Percentiles rank a stretch among this genome's conserved stretches.
Evolutionary conservation across 1,140 invertebrate species (phyloP).

Genomic region (Danaus plexippus): DNA sequence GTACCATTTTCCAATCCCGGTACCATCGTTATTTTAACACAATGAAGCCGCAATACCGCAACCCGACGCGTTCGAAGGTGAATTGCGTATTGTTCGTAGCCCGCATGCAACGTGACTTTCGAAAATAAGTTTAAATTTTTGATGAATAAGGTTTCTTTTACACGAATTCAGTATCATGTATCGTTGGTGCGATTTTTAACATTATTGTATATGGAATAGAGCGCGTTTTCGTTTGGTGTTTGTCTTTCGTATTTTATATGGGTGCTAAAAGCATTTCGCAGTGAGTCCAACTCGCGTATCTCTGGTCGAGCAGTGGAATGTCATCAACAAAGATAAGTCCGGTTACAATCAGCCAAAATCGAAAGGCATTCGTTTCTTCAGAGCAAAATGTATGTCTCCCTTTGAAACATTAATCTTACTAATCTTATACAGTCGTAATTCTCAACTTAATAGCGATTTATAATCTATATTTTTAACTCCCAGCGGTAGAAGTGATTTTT

Average conservation of each 20-base stretch:
- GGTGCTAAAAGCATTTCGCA: constrained; percentile 69
- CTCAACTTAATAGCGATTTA: too few relatives aligned
- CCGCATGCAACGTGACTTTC: constrained; percentile 55
- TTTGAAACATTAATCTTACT: too few relatives aligned
- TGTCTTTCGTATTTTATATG: constrained; percentile 32
- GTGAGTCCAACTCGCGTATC: constrained; percentile 63
- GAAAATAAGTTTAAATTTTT: constrained; percentile 57
- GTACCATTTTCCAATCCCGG: constrained; percentile 52
- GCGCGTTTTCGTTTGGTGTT: constrained; percentile 23
- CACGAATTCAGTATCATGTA: constrained; percentile 18
- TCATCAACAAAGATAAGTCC: constrained; percentile 63
- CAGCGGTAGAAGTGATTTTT: too few relatives aligned
- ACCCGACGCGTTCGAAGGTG: constrained; percentile 68
- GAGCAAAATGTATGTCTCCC: too few relatives aligned
- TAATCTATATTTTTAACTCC: too few relatives aligned
- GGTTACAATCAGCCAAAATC: constrained; percentile 26
- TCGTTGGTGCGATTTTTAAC: constrained; percentile 18
- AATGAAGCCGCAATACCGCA: constrained; percentile 69
- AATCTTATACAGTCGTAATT: too few relatives aligned
- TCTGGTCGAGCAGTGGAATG: constrained; percentile 57
- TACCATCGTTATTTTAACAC: constrained; percentile 66
- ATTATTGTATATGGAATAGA: constrained; percentile 21
- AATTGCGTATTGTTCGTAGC: constrained; percentile 69
- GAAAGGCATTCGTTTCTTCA: neutral
- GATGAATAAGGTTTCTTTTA: constrained; percentile 58